These are phyloP conservation scores for Oenanthe melanoleuca DNA, from an alignment of 2,113 vertebrate species.

Conservation along the genomic window DNA sequence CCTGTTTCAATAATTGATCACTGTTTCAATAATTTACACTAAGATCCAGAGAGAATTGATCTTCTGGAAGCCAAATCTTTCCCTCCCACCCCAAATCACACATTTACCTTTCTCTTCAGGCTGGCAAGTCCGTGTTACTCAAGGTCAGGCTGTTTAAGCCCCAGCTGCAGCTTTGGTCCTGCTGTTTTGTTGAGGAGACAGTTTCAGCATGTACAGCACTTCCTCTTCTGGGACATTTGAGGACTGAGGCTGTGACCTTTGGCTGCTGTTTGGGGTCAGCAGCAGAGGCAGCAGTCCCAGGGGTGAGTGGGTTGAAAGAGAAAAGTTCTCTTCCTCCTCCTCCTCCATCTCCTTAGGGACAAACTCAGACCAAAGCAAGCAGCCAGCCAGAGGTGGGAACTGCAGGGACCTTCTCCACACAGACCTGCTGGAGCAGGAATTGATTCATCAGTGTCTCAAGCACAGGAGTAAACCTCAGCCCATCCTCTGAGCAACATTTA, in stretches of 20 bases:
- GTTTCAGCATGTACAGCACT: constrained; percentile 16
- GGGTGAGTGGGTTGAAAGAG: not conserved
- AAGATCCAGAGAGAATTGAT: not conserved
- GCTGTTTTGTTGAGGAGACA: not conserved
- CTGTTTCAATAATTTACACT: no score
- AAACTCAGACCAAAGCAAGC: not conserved
- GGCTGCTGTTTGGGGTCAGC: constrained; percentile 22
- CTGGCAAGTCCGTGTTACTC: not conserved
- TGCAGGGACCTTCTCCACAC: not conserved
- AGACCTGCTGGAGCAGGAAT: not conserved
- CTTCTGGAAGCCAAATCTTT: not conserved
- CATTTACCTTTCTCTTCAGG: not conserved
- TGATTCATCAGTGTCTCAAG: not conserved
- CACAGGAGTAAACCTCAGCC: not conserved
- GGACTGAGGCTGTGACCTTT: not conserved
- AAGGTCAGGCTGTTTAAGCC: not conserved
- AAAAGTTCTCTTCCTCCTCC: not conserved
- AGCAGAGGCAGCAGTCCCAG: not conserved
- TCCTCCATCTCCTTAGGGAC: not conserved
- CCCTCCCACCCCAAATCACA: not conserved
- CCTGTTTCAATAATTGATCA: not conserved
- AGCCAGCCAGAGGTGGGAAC: not conserved
- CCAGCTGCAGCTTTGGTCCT: not conserved
- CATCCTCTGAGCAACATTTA: not conserved
- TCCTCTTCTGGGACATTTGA: constrained; percentile 6